Percentiles rank a stretch among this genome's conserved stretches.
phyloP scores from a whole-genome alignment of 2,888 invertebrate genomes.

The Habroteleia sp. region DNA sequence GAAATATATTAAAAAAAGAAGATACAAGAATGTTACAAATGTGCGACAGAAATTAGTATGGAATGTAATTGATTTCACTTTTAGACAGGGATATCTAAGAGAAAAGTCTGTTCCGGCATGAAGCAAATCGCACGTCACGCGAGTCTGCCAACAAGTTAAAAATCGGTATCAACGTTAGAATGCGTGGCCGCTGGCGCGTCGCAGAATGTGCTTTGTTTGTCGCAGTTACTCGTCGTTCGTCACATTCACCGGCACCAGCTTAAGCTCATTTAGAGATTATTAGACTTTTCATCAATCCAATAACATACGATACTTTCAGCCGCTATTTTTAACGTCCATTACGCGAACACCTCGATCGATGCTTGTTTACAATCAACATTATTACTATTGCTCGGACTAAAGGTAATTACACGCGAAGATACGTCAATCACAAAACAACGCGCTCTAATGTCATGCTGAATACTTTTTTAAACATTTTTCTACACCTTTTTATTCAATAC shows the following conservation, averaged over 20 bases:
- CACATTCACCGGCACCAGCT: conserved; percentile 20
- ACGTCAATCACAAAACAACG: not conserved
- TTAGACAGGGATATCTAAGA: conserved; percentile 12
- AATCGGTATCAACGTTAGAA: conserved; percentile 64
- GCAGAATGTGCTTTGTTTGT: conserved; percentile 5
- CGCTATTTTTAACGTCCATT: conserved; percentile 45
- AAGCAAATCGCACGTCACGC: conserved; percentile 52
- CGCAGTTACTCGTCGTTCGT: not conserved
- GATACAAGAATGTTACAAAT: no score
- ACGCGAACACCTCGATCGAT: conserved; percentile 28
- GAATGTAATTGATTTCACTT: conserved; percentile 29
- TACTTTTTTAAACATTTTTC: not conserved
- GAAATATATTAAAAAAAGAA: no score
- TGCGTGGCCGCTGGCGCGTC: not conserved
- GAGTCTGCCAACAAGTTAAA: conserved; percentile 71
- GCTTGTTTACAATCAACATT: conserved; percentile 29
- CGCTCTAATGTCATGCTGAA: no score
- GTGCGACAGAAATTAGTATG: not conserved
- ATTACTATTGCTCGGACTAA: not conserved
- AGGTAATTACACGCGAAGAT: conserved; percentile 10
- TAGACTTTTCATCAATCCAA: conserved; percentile 53
- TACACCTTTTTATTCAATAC: no score
- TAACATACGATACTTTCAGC: conserved; percentile 46
- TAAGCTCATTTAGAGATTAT: conserved; percentile 53
- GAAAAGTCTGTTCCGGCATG: conserved; percentile 22